Evolutionary conservation across 2,888 invertebrate species (phyloP).

Genomic region (Theretra japonica): DNA sequence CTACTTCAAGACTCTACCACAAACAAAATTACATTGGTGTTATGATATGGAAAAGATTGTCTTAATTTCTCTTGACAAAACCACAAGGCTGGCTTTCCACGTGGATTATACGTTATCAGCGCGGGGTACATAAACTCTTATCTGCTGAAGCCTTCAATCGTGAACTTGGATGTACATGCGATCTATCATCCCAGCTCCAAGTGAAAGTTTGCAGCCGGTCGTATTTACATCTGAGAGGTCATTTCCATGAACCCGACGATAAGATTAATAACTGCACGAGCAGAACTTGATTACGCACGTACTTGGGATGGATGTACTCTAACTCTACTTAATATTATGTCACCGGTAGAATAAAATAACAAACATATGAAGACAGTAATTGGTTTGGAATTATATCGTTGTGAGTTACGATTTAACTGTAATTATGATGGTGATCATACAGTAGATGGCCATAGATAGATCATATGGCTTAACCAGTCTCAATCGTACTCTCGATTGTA

Average conservation of each 20-base stretch:
- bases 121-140: slow-evolving; percentile 37
- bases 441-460: no score
- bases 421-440: no score
- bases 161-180: slow-evolving; percentile 2
- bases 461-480: no score
- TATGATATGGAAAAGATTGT: no score
- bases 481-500: no score
- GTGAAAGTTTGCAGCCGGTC: slow-evolving; percentile 49
- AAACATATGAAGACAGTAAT: no score
- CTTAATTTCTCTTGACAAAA: background rate
- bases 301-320: slow-evolving; percentile 5
- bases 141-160: slow-evolving; percentile 9
- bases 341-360: no score
- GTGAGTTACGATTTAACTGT: no score
- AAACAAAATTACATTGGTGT: no score
- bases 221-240: slow-evolving; percentile 51
- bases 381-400: no score
- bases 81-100: slow-evolving; percentile 14
- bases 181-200: slow-evolving; percentile 39
- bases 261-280: slow-evolving; percentile 45
- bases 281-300: slow-evolving; percentile 26
- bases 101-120: slow-evolving; percentile 10
- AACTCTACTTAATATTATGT: background rate
- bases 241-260: slow-evolving; percentile 61
- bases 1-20: no score